A percentile compares a stretch with the other conserved stretches of the same genome.
These are phyloP conservation scores for Bombus impatiens DNA, from an alignment of 1,140 invertebrate species.

Conservation along the genomic window DNA sequence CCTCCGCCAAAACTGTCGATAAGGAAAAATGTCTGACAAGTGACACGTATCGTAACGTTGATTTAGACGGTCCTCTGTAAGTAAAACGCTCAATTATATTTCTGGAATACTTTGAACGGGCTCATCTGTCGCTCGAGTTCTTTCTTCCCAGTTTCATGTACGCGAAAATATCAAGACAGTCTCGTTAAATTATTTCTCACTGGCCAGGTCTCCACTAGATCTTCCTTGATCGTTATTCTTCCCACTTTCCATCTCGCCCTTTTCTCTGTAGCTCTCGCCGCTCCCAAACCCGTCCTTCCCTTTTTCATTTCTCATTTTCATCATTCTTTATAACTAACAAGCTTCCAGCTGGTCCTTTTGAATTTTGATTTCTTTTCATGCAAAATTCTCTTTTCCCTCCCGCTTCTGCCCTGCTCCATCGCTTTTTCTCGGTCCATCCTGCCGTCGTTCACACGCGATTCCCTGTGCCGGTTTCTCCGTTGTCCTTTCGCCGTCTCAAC, in stretches of 20 bases:
- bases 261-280: neutral
- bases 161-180: neutral
- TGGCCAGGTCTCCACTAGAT: neutral
- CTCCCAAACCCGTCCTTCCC: neutral
- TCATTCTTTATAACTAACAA: constrained; percentile 39
- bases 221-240: constrained; percentile 16
- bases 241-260: neutral
- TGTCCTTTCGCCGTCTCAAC: neutral
- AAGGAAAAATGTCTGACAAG: too few species aligned
- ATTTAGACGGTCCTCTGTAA: neutral
- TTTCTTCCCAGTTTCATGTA: neutral
- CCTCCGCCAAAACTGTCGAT: too few species aligned
- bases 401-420: too few species aligned
- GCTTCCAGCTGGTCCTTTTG: constrained; percentile 30
- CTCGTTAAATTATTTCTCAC: constrained; percentile 16
- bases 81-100: neutral
- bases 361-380: constrained; percentile 46
- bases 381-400: neutral
- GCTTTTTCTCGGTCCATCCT: too few species aligned
- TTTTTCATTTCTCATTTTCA: constrained; percentile 16
- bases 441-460: neutral
- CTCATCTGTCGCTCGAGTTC: neutral
- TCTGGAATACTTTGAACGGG: neutral
- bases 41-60: too few species aligned
- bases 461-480: too few species aligned